phyloP scores from a whole-genome alignment of 1,140 invertebrate species.

The Fopius arisanus region DNA sequence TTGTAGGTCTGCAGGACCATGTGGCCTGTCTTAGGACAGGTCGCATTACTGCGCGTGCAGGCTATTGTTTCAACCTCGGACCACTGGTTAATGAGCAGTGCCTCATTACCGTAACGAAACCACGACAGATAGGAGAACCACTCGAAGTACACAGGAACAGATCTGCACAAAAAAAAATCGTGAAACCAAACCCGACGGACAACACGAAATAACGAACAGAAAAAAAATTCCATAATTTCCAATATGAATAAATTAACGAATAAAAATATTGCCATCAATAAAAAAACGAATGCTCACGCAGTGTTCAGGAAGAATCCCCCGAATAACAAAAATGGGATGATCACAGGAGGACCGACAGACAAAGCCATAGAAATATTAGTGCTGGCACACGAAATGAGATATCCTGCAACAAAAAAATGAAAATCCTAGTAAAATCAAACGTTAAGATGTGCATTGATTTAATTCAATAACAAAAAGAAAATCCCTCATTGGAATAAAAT shows the following conservation, averaged over 20 bases:
- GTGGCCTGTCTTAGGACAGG: constrained; percentile 78
- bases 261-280: constrained; percentile 19
- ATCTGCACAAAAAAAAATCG: constrained; percentile 66
- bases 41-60: constrained; percentile 75
- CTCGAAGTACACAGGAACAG: constrained; percentile 85
- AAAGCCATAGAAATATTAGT: constrained; percentile 84
- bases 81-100: constrained; percentile 95
- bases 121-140: constrained; percentile 95
- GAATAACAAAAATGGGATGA: constrained; percentile 93
- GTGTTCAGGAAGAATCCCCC: constrained; percentile 96
- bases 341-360: constrained; percentile 86
- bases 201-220: too few relatives aligned
- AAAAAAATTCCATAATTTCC: too few relatives aligned
- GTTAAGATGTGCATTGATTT: too few relatives aligned
- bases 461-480: too few relatives aligned
- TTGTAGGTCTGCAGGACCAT: constrained; percentile 81
- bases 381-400: constrained; percentile 87
- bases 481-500: background rate
- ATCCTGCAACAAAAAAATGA: constrained; percentile 70
- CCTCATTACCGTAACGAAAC: constrained; percentile 95
- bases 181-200: background rate
- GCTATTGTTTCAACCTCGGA: constrained; percentile 74
- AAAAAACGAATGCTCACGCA: too few relatives aligned
- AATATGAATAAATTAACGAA: constrained; percentile 1
- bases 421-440: too few relatives aligned